A percentile compares a stretch with the other conserved stretches of the same genome.
Evolutionary conservation across 53 echinoderm and acorn worm genomes (phyloP).

Genomic region (Patiria pectinifera): DNA sequence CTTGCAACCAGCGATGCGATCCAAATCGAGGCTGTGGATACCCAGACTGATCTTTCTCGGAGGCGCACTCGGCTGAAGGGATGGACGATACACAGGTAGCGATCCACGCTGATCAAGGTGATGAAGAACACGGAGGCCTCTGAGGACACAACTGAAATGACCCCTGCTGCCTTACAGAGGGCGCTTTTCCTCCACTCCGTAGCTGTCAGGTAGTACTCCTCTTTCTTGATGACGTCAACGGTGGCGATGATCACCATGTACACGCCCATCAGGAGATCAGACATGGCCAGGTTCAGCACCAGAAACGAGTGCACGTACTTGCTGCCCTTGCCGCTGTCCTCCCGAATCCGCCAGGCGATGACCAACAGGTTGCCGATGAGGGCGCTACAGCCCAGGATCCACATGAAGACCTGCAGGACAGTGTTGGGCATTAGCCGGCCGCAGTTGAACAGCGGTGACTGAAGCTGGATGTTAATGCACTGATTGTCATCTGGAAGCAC

Average conservation of each 20-base stretch:
- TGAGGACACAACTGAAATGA: conserved; percentile 60
- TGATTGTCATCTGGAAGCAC: background rate
- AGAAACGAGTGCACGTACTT: conserved; percentile 60
- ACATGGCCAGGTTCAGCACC: conserved; percentile 58
- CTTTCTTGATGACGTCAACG: conserved; percentile 45
- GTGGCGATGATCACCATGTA: conserved; percentile 69
- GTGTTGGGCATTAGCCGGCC: conserved; percentile 58
- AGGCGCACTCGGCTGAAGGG: conserved; percentile 61
- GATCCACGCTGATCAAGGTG: conserved; percentile 64
- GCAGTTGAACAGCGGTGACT: conserved; percentile 53
- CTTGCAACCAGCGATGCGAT: conserved; percentile 3
- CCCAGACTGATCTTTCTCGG: background rate
- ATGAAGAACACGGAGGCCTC: conserved; percentile 67
- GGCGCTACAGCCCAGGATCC: conserved; percentile 72
- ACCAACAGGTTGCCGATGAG: conserved; percentile 66
- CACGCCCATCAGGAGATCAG: conserved; percentile 67
- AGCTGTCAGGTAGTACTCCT: conserved; percentile 54
- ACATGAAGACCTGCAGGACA: conserved; percentile 56
- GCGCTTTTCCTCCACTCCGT: conserved; percentile 61
- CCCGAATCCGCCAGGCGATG: conserved; percentile 22
- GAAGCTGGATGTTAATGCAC: conserved; percentile 28
- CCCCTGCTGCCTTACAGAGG: conserved; percentile 60
- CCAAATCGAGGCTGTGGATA: conserved; percentile 38
- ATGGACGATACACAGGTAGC: conserved; percentile 62
- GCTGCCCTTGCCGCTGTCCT: conserved; percentile 24